Percentiles rank a stretch among this genome's conserved stretches.
Conservation (phyloP, 2,888 invertebrate species). For the Diogma glabrata region DNA sequence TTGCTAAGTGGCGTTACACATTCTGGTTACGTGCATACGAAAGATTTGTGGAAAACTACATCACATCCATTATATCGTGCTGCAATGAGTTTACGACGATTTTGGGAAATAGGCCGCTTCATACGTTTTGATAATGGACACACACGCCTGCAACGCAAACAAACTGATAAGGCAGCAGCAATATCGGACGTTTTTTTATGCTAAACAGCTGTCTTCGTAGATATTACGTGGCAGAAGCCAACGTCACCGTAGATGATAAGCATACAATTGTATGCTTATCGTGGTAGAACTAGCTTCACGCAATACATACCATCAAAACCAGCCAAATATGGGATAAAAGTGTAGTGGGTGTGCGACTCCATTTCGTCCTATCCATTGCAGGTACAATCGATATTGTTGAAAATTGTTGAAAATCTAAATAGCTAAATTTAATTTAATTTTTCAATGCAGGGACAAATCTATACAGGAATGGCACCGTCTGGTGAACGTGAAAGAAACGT, state of each 20-base stretch:
- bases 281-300: too few species aligned
- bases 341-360: background rate
- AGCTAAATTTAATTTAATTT: too few species aligned
- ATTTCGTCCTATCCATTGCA: background rate
- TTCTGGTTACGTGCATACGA: background rate
- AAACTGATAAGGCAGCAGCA: background rate
- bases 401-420: too few species aligned
- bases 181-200: too few species aligned
- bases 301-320: background rate
- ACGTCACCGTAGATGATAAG: too few species aligned
- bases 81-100: background rate
- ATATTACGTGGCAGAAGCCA: too few species aligned
- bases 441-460: too few species aligned
- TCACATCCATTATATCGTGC: background rate
- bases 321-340: background rate
- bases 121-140: background rate
- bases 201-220: too few species aligned
- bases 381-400: too few species aligned
- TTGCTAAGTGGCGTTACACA: background rate
- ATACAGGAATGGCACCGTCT: too few species aligned
- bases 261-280: too few species aligned
- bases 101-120: slow-evolving; percentile 5
- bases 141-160: background rate
- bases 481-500: background rate
- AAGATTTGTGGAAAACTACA: background rate